Conservation (phyloP, 2,888 invertebrate species). For the Ramazzottius varieornatus region DNA sequence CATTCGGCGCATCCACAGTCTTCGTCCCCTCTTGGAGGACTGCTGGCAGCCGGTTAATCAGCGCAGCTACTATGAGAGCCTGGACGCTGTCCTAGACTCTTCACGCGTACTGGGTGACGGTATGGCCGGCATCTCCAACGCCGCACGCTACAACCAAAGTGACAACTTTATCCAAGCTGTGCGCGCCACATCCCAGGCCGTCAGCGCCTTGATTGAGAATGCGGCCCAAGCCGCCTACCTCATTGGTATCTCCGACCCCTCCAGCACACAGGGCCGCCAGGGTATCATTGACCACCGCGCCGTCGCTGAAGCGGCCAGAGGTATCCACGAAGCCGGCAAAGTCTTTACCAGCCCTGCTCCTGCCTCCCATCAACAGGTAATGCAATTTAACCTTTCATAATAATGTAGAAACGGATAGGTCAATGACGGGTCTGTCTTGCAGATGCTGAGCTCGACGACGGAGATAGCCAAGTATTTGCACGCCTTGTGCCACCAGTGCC, state of each 20-base stretch:
- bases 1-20: conserved; percentile 61
- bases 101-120: conserved; percentile 42
- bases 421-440: conserved; percentile 13
- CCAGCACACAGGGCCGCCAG: conserved; percentile 57
- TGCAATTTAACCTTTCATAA: too few species aligned
- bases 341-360: conserved; percentile 37
- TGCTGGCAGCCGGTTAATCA: conserved; percentile 66
- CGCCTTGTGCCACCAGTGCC: conserved; percentile 75
- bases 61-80: conserved; percentile 67
- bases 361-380: conserved; percentile 42
- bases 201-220: conserved; percentile 70
- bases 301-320: conserved; percentile 58
- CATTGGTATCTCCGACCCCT: conserved; percentile 70
- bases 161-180: conserved; percentile 60
- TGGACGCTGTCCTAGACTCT: conserved; percentile 64
- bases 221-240: conserved; percentile 82
- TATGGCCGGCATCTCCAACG: conserved; percentile 77
- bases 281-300: conserved; percentile 67
- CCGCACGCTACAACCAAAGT: conserved; percentile 60
- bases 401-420: not conserved
- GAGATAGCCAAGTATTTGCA: conserved; percentile 85
- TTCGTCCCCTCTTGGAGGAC: conserved; percentile 50
- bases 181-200: conserved; percentile 51
- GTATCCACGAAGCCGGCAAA: conserved; percentile 64
- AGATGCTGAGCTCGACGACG: conserved; percentile 66